A percentile compares a stretch with the other conserved stretches of the same genome.
phyloP scores from a whole-genome alignment of 2,797 vertebrate species.

The Trachurus trachurus region DNA sequence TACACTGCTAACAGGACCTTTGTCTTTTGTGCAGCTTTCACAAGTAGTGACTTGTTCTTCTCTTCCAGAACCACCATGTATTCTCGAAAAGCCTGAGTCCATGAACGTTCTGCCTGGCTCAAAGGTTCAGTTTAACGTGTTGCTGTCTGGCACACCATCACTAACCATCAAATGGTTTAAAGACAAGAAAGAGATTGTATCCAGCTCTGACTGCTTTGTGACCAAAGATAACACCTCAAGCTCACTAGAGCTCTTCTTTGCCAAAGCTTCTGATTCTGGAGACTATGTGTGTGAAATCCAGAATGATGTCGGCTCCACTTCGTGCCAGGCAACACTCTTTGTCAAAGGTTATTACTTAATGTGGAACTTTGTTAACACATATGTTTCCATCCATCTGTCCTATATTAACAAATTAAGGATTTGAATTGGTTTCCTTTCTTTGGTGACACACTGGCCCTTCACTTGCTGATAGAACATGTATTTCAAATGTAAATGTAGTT shows the following conservation, averaged over 20 bases:
- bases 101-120: slow-evolving; percentile 93
- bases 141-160: slow-evolving; percentile 92
- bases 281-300: slow-evolving; percentile 94
- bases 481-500: not conserved
- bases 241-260: slow-evolving; percentile 93
- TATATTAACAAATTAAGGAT: not conserved
- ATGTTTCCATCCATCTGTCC: slow-evolving; percentile 46
- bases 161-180: slow-evolving; percentile 97
- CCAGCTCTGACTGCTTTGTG: slow-evolving; percentile 90
- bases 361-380: not conserved
- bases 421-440: not conserved
- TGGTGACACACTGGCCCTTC: not conserved
- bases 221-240: slow-evolving; percentile 93
- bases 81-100: slow-evolving; percentile 93
- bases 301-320: slow-evolving; percentile 94
- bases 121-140: slow-evolving; percentile 92
- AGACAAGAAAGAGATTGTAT: slow-evolving; percentile 92
- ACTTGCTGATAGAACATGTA: not conserved
- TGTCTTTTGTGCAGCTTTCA: not conserved
- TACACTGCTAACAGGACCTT: not conserved
- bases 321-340: slow-evolving; percentile 92
- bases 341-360: slow-evolving; percentile 92
- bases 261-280: slow-evolving; percentile 92
- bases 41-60: slow-evolving; percentile 15
- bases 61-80: slow-evolving; percentile 92